Evolutionary conservation across 2,113 vertebrate genomes (phyloP).

Genomic region (Corythornis madagascariensis): DNA sequence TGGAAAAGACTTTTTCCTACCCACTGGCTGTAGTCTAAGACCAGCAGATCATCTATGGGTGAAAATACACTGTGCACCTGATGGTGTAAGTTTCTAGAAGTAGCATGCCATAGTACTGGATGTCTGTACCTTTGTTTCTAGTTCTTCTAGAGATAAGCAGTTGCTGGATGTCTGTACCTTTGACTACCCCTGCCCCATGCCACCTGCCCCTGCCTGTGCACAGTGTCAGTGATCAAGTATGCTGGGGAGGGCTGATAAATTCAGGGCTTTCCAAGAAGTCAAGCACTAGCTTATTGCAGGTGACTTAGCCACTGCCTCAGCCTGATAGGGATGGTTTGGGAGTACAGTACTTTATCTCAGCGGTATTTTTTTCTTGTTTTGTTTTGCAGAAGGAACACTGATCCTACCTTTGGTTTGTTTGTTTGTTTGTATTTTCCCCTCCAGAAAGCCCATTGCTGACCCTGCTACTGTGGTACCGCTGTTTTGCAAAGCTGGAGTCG

Average conservation of each 20-base stretch:
- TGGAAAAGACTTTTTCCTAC: not conserved
- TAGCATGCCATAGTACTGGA: rapidly evolving
- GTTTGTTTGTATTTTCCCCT: slow-evolving; percentile 71
- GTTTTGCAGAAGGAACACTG: slow-evolving; percentile 73
- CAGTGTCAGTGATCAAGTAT: not conserved
- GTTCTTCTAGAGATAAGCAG: not conserved
- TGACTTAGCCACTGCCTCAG: not conserved
- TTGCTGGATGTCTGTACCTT: not conserved
- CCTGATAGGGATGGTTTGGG: slow-evolving; percentile 4
- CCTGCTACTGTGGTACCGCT: slow-evolving; percentile 64
- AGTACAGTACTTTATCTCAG: slow-evolving; percentile 30
- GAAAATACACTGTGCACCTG: rapidly evolving
- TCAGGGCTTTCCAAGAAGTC: not conserved
- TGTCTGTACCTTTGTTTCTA: not conserved
- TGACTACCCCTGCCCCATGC: not conserved
- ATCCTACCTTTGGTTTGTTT: slow-evolving; percentile 70
- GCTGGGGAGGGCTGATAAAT: not conserved
- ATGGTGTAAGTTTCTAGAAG: not conserved
- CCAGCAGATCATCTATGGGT: not conserved
- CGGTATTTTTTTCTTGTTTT: slow-evolving; percentile 57
- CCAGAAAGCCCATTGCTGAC: slow-evolving; percentile 69
- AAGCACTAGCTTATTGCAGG: not conserved
- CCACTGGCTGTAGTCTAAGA: not conserved
- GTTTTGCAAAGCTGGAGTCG: slow-evolving; percentile 70
- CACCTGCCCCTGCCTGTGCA: not conserved